Conservation (phyloP, 2,888 invertebrate genomes). For the Xanthia togata region DNA sequence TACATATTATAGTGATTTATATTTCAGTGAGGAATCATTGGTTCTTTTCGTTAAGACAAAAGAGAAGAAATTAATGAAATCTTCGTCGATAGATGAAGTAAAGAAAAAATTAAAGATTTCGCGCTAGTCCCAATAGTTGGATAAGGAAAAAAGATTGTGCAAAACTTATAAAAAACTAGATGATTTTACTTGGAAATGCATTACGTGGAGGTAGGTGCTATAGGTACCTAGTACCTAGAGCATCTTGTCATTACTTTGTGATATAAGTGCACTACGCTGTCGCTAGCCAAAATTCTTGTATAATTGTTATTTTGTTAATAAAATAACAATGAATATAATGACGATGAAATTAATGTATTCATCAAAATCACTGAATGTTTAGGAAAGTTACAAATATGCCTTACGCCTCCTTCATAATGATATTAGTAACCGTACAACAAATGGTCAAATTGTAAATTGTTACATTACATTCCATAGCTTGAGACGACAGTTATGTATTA, state of each 20-base stretch:
- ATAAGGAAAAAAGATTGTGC: conserved; percentile 10
- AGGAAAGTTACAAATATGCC: no score
- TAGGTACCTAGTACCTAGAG: background rate
- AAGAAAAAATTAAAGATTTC: background rate
- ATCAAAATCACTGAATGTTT: background rate
- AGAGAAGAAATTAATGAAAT: background rate
- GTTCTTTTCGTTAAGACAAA: no score
- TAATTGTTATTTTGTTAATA: background rate
- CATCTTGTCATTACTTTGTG: background rate
- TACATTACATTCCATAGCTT: no score
- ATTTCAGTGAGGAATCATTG: no score
- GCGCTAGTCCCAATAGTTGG: background rate
- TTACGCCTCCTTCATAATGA: no score
- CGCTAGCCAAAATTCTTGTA: background rate
- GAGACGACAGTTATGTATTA: background rate
- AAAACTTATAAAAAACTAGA: background rate
- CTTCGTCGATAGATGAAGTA: background rate
- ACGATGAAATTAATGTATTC: background rate
- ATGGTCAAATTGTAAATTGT: background rate
- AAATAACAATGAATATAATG: background rate
- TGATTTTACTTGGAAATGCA: conserved; percentile 3
- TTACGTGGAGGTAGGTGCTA: background rate
- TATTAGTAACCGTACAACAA: background rate
- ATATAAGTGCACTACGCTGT: background rate
- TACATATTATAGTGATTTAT: no score